Percentiles rank a stretch among this genome's conserved stretches.
These are phyloP conservation scores for Gambusia affinis DNA, from an alignment of 2,113 vertebrate species.

Conservation along the genomic window DNA sequence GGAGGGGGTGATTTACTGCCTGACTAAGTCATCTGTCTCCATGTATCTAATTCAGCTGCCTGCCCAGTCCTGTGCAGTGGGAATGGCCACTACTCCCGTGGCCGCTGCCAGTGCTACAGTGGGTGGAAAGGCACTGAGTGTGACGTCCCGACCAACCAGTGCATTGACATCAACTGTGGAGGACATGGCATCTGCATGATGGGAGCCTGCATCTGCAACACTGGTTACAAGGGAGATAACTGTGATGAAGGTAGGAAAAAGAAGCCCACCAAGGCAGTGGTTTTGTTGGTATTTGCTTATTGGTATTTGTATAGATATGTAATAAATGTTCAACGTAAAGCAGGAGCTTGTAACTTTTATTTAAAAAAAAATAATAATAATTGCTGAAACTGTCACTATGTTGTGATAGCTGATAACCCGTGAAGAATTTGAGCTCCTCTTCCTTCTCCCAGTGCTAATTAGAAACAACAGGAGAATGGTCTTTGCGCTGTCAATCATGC, in stretches of 20 bases:
- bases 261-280: no score
- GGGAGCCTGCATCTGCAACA: constrained; percentile 94
- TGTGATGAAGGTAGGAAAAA: constrained; percentile 92
- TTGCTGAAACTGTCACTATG: no score
- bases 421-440: no score
- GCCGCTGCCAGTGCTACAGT: constrained; percentile 96
- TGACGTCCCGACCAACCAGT: constrained; percentile 92
- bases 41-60: constrained; percentile 80
- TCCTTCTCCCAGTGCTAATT: no score
- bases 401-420: no score
- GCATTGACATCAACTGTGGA: constrained; percentile 93
- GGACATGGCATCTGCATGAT: constrained; percentile 95
- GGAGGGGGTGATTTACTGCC: neutral
- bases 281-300: no score
- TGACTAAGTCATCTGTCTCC: neutral
- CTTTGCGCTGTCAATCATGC: no score
- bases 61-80: constrained; percentile 96
- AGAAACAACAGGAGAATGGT: no score
- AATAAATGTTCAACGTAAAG: no score
- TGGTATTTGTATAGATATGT: no score
- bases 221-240: constrained; percentile 95
- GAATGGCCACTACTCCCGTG: constrained; percentile 96
- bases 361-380: no score
- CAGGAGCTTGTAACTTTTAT: no score
- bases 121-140: constrained; percentile 98